These are phyloP conservation scores for Vanacampus margaritifer DNA, from an alignment of 2,113 vertebrate species.

Conservation along the genomic window DNA sequence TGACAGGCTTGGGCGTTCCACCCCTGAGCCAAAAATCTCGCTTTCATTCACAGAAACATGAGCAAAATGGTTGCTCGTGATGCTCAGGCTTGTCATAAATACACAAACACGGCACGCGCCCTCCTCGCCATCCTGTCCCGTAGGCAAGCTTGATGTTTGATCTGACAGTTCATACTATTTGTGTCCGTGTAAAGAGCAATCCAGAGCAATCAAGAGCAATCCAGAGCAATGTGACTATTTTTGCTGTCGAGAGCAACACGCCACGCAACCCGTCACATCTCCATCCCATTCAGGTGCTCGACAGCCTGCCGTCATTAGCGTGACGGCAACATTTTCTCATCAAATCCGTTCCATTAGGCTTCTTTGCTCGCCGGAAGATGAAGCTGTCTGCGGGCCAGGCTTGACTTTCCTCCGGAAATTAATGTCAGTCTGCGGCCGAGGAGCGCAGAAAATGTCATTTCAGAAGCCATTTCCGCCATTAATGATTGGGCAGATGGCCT, in stretches of 20 bases:
- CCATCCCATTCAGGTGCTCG: constrained; percentile 10
- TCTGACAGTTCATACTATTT: neutral
- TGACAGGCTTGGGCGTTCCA: constrained; percentile 30
- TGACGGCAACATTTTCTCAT: constrained; percentile 17
- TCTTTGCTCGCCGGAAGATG: constrained; percentile 33
- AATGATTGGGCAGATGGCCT: constrained; percentile 49
- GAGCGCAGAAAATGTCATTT: constrained; percentile 64
- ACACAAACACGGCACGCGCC: neutral
- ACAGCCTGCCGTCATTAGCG: neutral
- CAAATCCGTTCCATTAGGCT: constrained; percentile 23
- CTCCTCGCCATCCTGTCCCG: neutral
- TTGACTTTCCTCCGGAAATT: constrained; percentile 54
- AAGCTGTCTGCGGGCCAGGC: constrained; percentile 35
- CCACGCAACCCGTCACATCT: too few species aligned
- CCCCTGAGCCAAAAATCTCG: constrained; percentile 5
- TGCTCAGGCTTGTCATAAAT: neutral
- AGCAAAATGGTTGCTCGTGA: neutral
- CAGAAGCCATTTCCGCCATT: constrained; percentile 69
- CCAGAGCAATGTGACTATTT: too few species aligned
- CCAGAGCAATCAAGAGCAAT: too few species aligned
- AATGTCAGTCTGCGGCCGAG: constrained; percentile 31
- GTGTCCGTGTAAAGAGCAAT: constrained; percentile 5
- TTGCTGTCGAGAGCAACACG: too few species aligned
- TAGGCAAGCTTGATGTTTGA: neutral
- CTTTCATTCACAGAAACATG: constrained; percentile 28